These are phyloP conservation scores for Tiaroga cobitis DNA, from an alignment of 2,797 vertebrate species.

Conservation along the genomic window DNA sequence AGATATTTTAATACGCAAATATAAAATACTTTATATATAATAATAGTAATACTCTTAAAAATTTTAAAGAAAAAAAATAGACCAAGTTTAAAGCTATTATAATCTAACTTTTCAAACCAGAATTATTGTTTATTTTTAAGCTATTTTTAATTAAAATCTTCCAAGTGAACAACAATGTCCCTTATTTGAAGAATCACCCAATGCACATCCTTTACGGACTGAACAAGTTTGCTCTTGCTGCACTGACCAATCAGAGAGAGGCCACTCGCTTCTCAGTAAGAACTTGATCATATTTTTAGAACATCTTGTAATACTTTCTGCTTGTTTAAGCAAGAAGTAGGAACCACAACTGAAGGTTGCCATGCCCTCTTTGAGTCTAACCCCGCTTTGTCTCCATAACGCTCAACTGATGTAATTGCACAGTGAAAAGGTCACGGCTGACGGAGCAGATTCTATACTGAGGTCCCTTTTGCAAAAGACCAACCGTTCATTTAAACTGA, in stretches of 20 bases:
- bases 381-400: constrained; percentile 50
- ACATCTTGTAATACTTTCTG: constrained; percentile 66
- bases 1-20: not conserved
- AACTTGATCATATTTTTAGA: constrained; percentile 31
- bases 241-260: constrained; percentile 1
- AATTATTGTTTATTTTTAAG: not conserved
- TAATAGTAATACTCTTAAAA: not conserved
- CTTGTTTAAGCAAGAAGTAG: constrained; percentile 67
- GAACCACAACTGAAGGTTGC: constrained; percentile 22
- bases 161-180: not conserved
- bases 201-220: not conserved
- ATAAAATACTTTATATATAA: no score
- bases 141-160: not conserved
- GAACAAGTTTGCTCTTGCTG: not conserved
- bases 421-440: constrained; percentile 56
- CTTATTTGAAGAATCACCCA: not conserved
- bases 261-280: constrained; percentile 16
- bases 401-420: constrained; percentile 47
- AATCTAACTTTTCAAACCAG: not conserved
- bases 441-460: constrained; percentile 47
- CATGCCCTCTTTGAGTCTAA: constrained; percentile 34
- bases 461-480: constrained; percentile 35
- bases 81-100: not conserved
- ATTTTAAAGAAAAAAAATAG: no score
- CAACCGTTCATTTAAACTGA: constrained; percentile 32